phyloP scores from a whole-genome alignment of 2,888 invertebrate genomes.

The Phlogophora meticulosa region DNA sequence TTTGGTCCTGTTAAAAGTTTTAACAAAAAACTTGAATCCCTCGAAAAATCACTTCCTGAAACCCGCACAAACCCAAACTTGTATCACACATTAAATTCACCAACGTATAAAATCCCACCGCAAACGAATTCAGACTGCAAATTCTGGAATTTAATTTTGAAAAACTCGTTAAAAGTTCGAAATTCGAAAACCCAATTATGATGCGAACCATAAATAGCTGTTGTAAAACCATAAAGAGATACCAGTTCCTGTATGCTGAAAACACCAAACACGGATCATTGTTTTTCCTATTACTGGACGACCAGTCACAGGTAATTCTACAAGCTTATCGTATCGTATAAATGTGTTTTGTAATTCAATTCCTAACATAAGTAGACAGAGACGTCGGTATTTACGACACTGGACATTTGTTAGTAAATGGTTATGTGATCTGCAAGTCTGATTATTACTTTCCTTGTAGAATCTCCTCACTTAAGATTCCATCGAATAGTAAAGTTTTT shows the following conservation, averaged over 20 bases:
- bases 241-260: slow-evolving; percentile 45
- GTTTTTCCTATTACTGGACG: slow-evolving; percentile 56
- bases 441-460: slow-evolving; percentile 50
- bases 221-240: slow-evolving; percentile 21
- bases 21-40: too few species aligned
- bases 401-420: slow-evolving; percentile 59
- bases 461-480: slow-evolving; percentile 44
- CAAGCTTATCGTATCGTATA: slow-evolving; percentile 25
- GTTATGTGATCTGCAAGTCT: slow-evolving; percentile 56
- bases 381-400: slow-evolving; percentile 63
- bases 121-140: background rate
- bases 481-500: slow-evolving; percentile 42
- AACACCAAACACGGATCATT: slow-evolving; percentile 61
- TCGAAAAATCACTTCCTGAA: too few species aligned
- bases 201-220: slow-evolving; percentile 25
- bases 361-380: slow-evolving; percentile 30
- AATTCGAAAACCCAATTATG: background rate
- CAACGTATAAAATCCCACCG: too few species aligned
- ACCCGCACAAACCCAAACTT: too few species aligned
- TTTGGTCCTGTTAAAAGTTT: too few species aligned
- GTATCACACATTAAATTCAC: too few species aligned
- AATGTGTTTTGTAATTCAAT: slow-evolving; percentile 55
- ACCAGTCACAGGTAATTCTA: slow-evolving; percentile 45
- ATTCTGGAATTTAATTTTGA: background rate
- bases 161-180: background rate